Base-by-base conservation (phyloP, 2,113 vertebrate species). In the Excalfactoria chinensis region DNA sequence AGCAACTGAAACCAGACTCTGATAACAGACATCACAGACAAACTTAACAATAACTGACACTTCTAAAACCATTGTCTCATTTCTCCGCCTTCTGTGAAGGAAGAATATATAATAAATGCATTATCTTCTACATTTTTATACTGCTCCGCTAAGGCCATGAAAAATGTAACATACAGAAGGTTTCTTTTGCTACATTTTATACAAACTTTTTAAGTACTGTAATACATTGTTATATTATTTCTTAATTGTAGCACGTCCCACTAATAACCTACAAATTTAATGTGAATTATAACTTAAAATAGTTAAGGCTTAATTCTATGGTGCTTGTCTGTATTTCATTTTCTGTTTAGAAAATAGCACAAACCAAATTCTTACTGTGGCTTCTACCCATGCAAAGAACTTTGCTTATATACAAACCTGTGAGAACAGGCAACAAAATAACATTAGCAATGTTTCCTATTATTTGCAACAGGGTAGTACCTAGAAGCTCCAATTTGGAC, bases 1-100 rank as follows among this genome's bases (percentile, higher is more conserved):
- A 78, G 41, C 34, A 86, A 82, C 37, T 63, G 35, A 84, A 95
- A 89, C 64, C 32, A 34, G 67, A 75, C 13, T 48, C 21, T 30
- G 32, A 75, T 92, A 96, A 94, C 49, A 74, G 62, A 74, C 16
- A 20, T 84, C 84, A 78, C 35, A 69, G 40, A 75, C 26, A 84
- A 62, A 16, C 32, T 62, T 53, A 84, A 37, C 16, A 25, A 44
- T 41, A 75, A 79, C 43, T 22, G 17, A 48, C 34, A 46, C 12
- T 58, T 75, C 48, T 37, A 69, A 8, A 82, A 48, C 53, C 17
- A 41, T 75, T 71, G 77, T 34, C 35, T 78, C 66, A 58, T 72
- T 16, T 62, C 4, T 86, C 59, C 21, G 46, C 49, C 62, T 32
- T 66, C n/a, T 64, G 26, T 69, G 11, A 71, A 80, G 9, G 55